Evolutionary conservation across 2,888 invertebrate species (phyloP).

Genomic region (Apocheima hispidaria): DNA sequence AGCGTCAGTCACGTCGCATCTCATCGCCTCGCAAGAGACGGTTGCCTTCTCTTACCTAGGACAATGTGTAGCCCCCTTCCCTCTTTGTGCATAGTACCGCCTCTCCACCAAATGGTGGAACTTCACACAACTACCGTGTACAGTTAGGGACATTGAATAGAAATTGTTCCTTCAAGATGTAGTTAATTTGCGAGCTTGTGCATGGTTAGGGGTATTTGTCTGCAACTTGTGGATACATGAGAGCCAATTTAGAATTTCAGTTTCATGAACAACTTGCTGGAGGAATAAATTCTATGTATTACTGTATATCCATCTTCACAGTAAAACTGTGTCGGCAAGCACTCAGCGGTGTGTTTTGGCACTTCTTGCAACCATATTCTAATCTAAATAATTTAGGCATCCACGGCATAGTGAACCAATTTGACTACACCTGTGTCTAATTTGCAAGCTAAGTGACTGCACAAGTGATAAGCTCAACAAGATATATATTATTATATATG

Average conservation of each 20-base stretch:
- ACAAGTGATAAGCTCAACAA: too few relatives aligned
- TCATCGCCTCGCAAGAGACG: background rate
- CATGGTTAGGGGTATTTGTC: slow-evolving; percentile 18
- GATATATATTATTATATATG: too few relatives aligned
- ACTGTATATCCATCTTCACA: too few relatives aligned
- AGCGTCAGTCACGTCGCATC: background rate
- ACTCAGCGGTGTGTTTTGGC: too few relatives aligned
- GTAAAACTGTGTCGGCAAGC: too few relatives aligned
- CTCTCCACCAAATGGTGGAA: slow-evolving; percentile 6
- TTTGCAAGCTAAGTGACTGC: too few relatives aligned
- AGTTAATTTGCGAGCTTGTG: slow-evolving; percentile 10
- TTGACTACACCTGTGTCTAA: too few relatives aligned
- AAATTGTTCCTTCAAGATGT: slow-evolving; percentile 24
- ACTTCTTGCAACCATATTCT: too few relatives aligned
- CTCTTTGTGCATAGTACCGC: background rate
- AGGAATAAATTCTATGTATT: too few relatives aligned
- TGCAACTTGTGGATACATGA: slow-evolving; percentile 2
- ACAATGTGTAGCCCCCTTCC: background rate
- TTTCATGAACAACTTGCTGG: background rate
- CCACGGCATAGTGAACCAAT: too few relatives aligned
- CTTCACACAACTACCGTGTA: slow-evolving; percentile 14
- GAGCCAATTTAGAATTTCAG: slow-evolving; percentile 1
- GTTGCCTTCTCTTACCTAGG: background rate
- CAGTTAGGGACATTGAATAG: slow-evolving; percentile 17
- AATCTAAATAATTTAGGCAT: too few relatives aligned